A percentile compares a stretch with the other conserved stretches of the same genome.
phyloP scores from a whole-genome alignment of 2,797 vertebrate genomes.

The Pseudomugil tenellus region DNA sequence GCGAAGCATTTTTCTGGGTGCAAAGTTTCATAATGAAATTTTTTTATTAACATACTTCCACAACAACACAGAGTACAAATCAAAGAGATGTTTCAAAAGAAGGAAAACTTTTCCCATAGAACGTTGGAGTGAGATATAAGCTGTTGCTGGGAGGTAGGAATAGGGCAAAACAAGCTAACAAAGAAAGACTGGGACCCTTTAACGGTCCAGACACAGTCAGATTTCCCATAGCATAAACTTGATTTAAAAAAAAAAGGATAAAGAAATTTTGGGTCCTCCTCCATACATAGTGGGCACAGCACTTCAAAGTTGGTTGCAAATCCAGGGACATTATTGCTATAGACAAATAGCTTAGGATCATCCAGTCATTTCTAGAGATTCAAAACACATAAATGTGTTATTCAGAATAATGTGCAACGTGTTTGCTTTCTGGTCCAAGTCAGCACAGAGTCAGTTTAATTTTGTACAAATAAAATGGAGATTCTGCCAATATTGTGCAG shows the following conservation, averaged over 20 bases:
- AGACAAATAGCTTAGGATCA: neutral
- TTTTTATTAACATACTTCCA: conserved; percentile 2
- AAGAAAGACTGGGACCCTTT: neutral
- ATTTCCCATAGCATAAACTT: no score
- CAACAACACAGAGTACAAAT: neutral
- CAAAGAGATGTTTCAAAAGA: neutral
- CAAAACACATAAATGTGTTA: neutral
- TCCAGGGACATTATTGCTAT: neutral
- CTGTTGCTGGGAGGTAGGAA: conserved; percentile 35
- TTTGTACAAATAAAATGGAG: neutral
- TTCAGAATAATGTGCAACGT: neutral
- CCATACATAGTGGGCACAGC: neutral
- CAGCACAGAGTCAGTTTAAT: neutral
- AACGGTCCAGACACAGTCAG: no score
- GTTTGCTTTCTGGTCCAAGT: neutral
- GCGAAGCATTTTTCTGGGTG: conserved; percentile 9
- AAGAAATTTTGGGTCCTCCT: neutral
- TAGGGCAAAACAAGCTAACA: conserved; percentile 36
- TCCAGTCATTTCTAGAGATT: neutral
- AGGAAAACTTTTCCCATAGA: neutral
- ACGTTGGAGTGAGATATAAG: conserved; percentile 1
- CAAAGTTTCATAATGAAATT: conserved; percentile 16
- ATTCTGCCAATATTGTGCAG: neutral
- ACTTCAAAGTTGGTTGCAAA: neutral
- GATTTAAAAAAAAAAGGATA: neutral